phyloP scores from a whole-genome alignment of 2,888 invertebrate species.

The Endotricha flammealis region DNA sequence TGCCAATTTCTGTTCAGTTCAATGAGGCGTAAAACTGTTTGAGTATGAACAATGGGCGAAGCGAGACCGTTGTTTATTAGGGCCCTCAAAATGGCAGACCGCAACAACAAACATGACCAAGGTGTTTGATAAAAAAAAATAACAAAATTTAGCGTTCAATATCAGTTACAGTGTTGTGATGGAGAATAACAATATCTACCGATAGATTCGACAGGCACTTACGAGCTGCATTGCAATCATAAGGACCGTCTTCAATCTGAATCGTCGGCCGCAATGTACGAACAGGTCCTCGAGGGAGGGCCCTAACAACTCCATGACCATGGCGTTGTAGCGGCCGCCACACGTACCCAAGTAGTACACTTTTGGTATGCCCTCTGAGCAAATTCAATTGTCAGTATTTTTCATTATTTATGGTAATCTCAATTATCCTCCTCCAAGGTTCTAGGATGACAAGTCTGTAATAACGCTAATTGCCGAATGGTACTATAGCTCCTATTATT shows the following conservation, averaged over 20 bases:
- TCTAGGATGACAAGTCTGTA: conserved; percentile 5
- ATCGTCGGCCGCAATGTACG: conserved; percentile 98
- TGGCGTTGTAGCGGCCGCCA: conserved; percentile 98
- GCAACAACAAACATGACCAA: conserved; percentile 62
- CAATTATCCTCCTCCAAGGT: conserved; percentile 7
- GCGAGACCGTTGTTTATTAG: not conserved
- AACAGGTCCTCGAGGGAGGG: conserved; percentile 99
- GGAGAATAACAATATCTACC: conserved; percentile 40
- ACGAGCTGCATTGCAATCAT: conserved; percentile 98
- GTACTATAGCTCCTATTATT: conserved; percentile 7
- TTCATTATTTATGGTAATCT: conserved; percentile 7
- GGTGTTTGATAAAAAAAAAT: conserved; percentile 49
- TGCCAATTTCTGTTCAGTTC: not conserved
- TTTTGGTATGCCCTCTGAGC: conserved; percentile 97
- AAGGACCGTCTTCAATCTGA: conserved; percentile 97
- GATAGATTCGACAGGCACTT: conserved; percentile 61
- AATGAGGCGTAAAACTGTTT: not conserved
- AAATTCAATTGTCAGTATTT: conserved; percentile 37
- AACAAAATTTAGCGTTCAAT: conserved; percentile 37
- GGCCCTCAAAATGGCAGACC: conserved; percentile 20
- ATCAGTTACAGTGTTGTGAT: conserved; percentile 68
- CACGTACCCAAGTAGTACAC: conserved; percentile 99
- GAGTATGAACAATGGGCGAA: not conserved
- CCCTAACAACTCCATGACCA: conserved; percentile 99
- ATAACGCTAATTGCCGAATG: conserved; percentile 3